These are phyloP conservation scores for Elephantulus edwardii DNA, from an alignment of 2,113 vertebrate species.

Conservation along the genomic window DNA sequence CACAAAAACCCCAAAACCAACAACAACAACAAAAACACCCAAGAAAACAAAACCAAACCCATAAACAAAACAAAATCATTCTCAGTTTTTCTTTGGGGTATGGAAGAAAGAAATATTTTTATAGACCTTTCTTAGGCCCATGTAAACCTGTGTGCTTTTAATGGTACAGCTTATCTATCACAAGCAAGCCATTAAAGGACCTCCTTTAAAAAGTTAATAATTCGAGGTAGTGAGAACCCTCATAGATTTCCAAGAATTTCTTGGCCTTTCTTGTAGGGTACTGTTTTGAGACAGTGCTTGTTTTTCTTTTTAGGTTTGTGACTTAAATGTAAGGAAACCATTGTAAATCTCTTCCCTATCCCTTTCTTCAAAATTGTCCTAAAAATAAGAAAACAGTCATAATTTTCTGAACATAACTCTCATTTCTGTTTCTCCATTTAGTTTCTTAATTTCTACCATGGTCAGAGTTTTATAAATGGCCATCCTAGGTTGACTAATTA, in stretches of 20 bases:
- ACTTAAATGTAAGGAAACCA: not conserved
- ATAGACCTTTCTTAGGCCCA: not conserved
- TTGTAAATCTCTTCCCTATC: conserved; percentile 4
- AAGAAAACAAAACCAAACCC: too few relatives aligned
- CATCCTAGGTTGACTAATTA: not conserved
- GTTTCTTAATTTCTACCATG: conserved; percentile 2
- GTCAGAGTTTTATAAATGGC: conserved; percentile 10
- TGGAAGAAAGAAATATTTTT: not conserved
- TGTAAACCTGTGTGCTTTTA: conserved; percentile 18
- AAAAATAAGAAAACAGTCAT: not conserved
- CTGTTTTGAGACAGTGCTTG: conserved; percentile 17
- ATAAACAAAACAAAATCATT: too few relatives aligned
- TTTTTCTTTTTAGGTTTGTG: not conserved
- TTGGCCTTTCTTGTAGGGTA: not conserved
- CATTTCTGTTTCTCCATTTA: conserved; percentile 13
- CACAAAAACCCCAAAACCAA: too few relatives aligned
- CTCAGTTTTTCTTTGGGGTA: too few relatives aligned
- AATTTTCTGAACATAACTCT: conserved; percentile 13
- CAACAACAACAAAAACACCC: too few relatives aligned
- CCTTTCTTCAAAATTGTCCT: not conserved
- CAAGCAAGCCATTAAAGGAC: not conserved
- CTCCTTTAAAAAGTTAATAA: conserved; percentile 54
- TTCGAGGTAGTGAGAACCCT: conserved; percentile 28
- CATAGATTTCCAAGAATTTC: conserved; percentile 44
- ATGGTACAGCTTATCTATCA: conserved; percentile 15